phyloP scores from a whole-genome alignment of 2,888 invertebrate genomes.

The Spisula solida region DNA sequence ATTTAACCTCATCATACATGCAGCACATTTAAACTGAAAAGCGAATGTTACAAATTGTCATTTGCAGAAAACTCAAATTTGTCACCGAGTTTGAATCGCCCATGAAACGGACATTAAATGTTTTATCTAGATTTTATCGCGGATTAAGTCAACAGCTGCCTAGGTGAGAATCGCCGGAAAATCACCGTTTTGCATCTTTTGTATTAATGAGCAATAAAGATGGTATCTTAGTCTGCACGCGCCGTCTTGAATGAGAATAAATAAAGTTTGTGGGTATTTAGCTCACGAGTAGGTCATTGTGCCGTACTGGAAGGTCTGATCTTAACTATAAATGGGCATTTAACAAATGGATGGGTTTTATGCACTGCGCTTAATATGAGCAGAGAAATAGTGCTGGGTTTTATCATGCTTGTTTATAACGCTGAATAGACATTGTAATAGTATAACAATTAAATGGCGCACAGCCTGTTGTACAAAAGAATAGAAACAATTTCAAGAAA shows the following conservation, averaged over 20 bases:
- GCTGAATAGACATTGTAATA: neutral
- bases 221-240: conserved; percentile 69
- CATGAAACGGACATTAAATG: conserved; percentile 56
- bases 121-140: conserved; percentile 62
- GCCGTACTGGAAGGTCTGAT: conserved; percentile 46
- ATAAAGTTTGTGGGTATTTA: conserved; percentile 66
- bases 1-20: neutral
- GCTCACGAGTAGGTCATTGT: conserved; percentile 55
- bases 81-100: conserved; percentile 42
- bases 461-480: conserved; percentile 9
- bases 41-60: conserved; percentile 39
- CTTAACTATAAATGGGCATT: conserved; percentile 45
- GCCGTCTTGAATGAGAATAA: conserved; percentile 47
- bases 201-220: conserved; percentile 68
- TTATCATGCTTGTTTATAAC: neutral
- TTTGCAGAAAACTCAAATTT: conserved; percentile 49
- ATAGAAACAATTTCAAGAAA: neutral
- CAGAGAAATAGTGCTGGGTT: neutral
- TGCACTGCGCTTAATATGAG: neutral
- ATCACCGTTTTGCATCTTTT: conserved; percentile 54
- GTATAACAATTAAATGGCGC: neutral
- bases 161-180: conserved; percentile 62
- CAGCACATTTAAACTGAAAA: conserved; percentile 6
- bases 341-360: conserved; percentile 42
- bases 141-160: conserved; percentile 70